A percentile compares a stretch with the other conserved stretches of the same genome.
These are phyloP conservation scores for Solenopsis fugax DNA, from an alignment of 1,140 invertebrate genomes.

Conservation along the genomic window DNA sequence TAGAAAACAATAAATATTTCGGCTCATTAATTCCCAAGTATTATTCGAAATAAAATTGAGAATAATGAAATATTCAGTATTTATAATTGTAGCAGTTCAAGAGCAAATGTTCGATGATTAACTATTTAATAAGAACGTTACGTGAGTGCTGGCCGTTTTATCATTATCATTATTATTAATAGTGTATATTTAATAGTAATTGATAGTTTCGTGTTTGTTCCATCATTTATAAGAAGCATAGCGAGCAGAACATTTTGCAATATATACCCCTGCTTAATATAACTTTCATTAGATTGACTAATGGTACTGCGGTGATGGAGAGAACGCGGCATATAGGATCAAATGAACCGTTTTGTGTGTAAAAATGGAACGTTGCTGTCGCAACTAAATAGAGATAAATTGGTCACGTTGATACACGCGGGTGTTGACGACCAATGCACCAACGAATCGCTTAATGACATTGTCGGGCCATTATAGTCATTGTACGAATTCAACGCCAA, in stretches of 20 bases:
- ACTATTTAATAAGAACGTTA: conserved; percentile 6
- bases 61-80: neutral
- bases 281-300: conserved; percentile 58
- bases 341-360: conserved; percentile 48
- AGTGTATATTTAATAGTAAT: conserved; percentile 3
- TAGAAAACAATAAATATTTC: neutral
- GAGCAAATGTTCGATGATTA: neutral
- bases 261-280: conserved; percentile 29
- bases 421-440: conserved; percentile 66
- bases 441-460: conserved; percentile 73
- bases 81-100: neutral
- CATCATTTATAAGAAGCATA: conserved; percentile 11
- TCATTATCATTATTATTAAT: neutral
- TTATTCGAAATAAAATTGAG: neutral
- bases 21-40: neutral
- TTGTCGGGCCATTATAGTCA: conserved; percentile 70
- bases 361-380: conserved; percentile 53
- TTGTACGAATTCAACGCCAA: conserved; percentile 71
- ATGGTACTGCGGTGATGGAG: conserved; percentile 11
- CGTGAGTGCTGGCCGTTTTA: neutral
- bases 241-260: neutral
- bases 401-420: conserved; percentile 53
- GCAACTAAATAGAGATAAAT: conserved; percentile 58
- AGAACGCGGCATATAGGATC: neutral
- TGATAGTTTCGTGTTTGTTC: neutral